Conservation (phyloP, 2,797 vertebrate genomes). For the Scleropages formosus region DNA sequence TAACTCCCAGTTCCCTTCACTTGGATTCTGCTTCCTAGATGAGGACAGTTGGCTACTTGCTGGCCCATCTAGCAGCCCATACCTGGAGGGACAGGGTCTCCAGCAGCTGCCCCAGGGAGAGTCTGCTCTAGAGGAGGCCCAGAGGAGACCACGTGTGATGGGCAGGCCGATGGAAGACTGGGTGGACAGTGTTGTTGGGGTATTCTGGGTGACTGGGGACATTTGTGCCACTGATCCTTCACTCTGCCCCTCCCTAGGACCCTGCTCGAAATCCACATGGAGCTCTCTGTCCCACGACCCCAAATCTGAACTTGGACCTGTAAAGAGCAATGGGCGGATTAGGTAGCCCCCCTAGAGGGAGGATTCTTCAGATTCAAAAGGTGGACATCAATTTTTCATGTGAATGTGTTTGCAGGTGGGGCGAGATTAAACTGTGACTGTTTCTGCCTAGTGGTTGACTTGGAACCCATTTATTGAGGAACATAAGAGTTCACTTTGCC, state of each 20-base stretch:
- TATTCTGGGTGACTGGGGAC: constrained; percentile 70
- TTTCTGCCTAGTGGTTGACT: too few species aligned
- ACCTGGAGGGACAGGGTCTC: constrained; percentile 87
- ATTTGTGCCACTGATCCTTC: constrained; percentile 65
- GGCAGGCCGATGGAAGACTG: constrained; percentile 79
- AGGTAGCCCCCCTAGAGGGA: constrained; percentile 76
- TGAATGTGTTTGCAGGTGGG: too few species aligned
- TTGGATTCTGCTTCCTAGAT: constrained; percentile 56
- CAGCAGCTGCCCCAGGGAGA: constrained; percentile 81
- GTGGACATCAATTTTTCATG: too few species aligned
- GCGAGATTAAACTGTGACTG: too few species aligned
- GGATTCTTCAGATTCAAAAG: too few species aligned
- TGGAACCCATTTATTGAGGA: too few species aligned
- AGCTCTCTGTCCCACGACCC: constrained; percentile 91
- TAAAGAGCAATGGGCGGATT: constrained; percentile 86
- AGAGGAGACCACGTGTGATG: constrained; percentile 66
- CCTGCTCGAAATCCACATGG: constrained; percentile 86
- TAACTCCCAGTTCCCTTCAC: background rate
- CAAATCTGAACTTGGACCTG: constrained; percentile 87
- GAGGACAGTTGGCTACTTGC: constrained; percentile 87
- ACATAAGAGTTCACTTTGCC: too few species aligned
- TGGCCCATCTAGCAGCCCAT: constrained; percentile 83
- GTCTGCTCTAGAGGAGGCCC: constrained; percentile 63
- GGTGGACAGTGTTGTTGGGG: constrained; percentile 70
- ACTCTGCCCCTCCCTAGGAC: constrained; percentile 71